Evolutionary conservation across 1,140 invertebrate genomes (phyloP), one percentile per base, ranked within the genome.

Genomic region (Drosophila orena): DNA sequence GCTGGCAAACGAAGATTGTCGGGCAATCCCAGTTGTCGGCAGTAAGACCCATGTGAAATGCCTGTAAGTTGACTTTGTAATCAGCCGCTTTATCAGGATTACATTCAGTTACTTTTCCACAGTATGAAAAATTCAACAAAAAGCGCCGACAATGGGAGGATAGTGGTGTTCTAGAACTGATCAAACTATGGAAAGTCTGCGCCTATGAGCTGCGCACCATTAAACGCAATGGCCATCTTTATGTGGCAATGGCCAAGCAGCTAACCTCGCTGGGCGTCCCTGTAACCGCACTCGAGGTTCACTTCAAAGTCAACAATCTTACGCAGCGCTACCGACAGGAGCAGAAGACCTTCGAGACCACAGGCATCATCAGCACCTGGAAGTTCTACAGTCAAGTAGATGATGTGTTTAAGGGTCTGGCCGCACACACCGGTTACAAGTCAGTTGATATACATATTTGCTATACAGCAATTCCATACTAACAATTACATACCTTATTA

Each of bases 81-180:
- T 7, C 0, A n/a, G 2, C 3, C 5, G 0, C 24, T 57, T 10
- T 20, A 5, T 38, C 6, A 43, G 22, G 35, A 24, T 1, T 14
- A 14, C 14, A 38, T 14, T 38, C 0, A 3, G 3, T 14, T 14
- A 38, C 7, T 17, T 2, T 4, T 20, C 17, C 20, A 12, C 34
- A 92, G 90, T 92, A 92, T 91, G 91, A 92, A 92, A 92, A 92
- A 91, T 92, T 92, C 84, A 91, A 91, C 58, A 91, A 92, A 91
- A 92, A 92, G 81, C 86, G 91, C 68, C 88, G 91, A 91, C 90
- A 91, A 91, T 92, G 91, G 91, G 91, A 92, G 88, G 91, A 92
- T 90, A 91, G 79, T 91, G 91, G 91, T 72, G 90, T 92, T 60
- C 65, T 91, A 73, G 90, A 92, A 66, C 64, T 92, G 62, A 92